Evolutionary conservation across 2,113 vertebrate genomes (phyloP), one percentile per base, ranked within the genome.

Genomic region (Callochromis pleurospilus): DNA sequence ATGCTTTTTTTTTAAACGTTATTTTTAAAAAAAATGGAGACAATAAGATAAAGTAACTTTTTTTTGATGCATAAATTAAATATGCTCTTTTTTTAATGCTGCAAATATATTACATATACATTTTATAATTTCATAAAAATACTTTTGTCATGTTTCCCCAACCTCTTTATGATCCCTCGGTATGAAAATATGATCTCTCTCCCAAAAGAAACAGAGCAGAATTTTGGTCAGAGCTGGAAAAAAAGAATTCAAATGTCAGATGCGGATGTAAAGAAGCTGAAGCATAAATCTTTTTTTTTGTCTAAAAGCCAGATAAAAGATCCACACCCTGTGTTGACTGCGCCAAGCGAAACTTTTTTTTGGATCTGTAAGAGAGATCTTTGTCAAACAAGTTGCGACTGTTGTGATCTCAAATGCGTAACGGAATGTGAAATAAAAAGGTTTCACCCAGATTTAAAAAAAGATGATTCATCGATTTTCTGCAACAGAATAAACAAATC

Each of bases 41-140:
- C 79, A 87, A 68, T 73, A 85, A 89, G 55, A 90, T 86, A 73
- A 90, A 88, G 86, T 86, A 83, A 88, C 55, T 36, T 15, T 91
- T 93, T 95, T 95, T 95, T 94, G 92, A 94, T 92, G 96, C 96
- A 96, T 95, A 95, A 96, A 94, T 96, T 96, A 95, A 96, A 95
- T 95, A 96, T 96, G 96, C 95, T 91, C 68, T 95, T 96, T 96
- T 88, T 95, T 95, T 93, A 86, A 95, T 95, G 94, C 94, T 96
- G 91, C 85, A 94, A 94, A 95, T 95, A 96, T 96, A 96, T 96
- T 96, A 96, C 80, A 95, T 90, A 94, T 93, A 94, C 91, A 93
- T 80, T 91, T 90, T 89, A 85, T 80, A 92, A 91, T 89, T 93
- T 88, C 89, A 92, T 94, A 95, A 95, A 96, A 96, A 96, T 90